phyloP scores from a whole-genome alignment of 2,888 invertebrate genomes.

The Cephus nigrinus region DNA sequence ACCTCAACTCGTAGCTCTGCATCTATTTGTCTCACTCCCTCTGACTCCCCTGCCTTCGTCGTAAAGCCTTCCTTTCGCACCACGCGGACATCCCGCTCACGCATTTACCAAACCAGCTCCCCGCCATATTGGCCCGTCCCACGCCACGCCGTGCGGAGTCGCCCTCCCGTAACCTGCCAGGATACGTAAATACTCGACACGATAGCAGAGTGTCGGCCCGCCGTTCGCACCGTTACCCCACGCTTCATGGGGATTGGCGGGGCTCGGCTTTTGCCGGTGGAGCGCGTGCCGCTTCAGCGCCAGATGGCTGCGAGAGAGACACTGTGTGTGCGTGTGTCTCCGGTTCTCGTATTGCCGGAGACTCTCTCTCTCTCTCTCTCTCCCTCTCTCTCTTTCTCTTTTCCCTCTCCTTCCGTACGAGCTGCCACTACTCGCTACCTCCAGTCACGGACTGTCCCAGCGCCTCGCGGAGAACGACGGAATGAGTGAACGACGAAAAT shows the following conservation, averaged over 20 bases:
- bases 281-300: conserved; percentile 34
- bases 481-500: conserved; percentile 2
- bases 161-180: neutral
- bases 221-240: conserved; percentile 21
- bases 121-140: neutral
- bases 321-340: neutral
- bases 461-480: neutral
- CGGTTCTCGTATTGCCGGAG: neutral
- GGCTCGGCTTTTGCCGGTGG: conserved; percentile 25
- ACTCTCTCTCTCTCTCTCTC: neutral
- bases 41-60: neutral
- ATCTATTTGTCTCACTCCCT: conserved; percentile 17
- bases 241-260: conserved; percentile 14
- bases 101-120: neutral
- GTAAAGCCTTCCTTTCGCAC: conserved; percentile 6
- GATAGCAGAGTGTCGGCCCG: neutral
- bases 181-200: neutral
- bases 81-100: conserved; percentile 1
- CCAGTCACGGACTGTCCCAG: neutral
- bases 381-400: neutral
- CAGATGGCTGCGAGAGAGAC: conserved; percentile 30
- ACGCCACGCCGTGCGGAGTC: neutral
- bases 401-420: neutral
- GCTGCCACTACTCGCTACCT: neutral
- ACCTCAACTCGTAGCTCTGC: conserved; percentile 19